These are phyloP conservation scores for Probaryconus sp. DNA, from an alignment of 1,140 invertebrate genomes.

Conservation along the genomic window DNA sequence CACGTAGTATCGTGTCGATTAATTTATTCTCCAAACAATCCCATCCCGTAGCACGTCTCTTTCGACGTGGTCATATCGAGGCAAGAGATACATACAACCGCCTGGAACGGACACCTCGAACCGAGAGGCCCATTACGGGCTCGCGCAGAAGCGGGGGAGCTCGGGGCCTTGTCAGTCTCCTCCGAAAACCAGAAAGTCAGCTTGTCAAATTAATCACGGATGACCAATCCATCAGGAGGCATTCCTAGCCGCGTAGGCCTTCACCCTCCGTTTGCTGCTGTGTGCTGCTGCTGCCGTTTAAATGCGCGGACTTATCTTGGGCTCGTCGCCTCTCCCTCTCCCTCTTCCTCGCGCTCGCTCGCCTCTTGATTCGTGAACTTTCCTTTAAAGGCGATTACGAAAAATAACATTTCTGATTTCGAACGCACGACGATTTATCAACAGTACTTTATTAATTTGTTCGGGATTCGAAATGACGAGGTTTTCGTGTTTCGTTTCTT, in stretches of 20 bases:
- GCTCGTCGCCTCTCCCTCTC: constrained; percentile 9
- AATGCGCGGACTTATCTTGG: constrained; percentile 42
- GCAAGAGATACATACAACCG: constrained; percentile 61
- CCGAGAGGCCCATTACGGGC: constrained; percentile 65
- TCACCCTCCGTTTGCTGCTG: constrained; percentile 50
- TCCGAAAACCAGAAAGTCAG: constrained; percentile 79
- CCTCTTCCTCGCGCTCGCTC: neutral
- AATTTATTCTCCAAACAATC: constrained; percentile 73
- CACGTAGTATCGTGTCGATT: constrained; percentile 64
- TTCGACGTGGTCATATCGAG: constrained; percentile 62
- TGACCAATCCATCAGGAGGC: constrained; percentile 79
- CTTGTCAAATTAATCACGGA: constrained; percentile 80
- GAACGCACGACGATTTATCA: constrained; percentile 27
- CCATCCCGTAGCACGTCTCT: constrained; percentile 30
- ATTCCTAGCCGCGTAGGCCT: constrained; percentile 73
- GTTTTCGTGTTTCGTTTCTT: neutral
- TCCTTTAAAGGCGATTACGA: constrained; percentile 35
- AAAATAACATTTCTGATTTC: constrained; percentile 18
- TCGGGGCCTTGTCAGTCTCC: constrained; percentile 71
- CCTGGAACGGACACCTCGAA: constrained; percentile 49
- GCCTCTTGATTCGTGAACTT: constrained; percentile 14
- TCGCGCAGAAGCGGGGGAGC: constrained; percentile 64
- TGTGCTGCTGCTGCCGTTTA: constrained; percentile 40
- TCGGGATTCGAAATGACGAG: neutral
- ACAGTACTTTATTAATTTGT: constrained; percentile 38